Conservation (phyloP, 1,140 invertebrate genomes). For the Planococcus citri region DNA sequence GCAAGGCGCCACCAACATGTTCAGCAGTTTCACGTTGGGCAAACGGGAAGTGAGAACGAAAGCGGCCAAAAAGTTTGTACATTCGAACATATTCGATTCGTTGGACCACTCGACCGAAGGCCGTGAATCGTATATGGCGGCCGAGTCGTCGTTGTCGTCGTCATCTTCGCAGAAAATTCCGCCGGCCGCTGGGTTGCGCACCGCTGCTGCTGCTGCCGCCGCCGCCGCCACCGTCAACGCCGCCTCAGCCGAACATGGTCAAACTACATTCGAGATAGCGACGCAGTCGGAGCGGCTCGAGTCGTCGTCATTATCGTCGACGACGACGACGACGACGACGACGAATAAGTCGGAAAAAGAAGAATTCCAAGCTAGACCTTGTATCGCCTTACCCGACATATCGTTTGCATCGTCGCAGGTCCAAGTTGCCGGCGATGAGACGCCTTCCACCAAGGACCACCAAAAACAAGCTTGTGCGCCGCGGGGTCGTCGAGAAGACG, state of each 20-base stretch:
- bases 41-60: slow-evolving; percentile 3
- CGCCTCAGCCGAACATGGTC: too few relatives aligned
- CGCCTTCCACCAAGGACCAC: too few relatives aligned
- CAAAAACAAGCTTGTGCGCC: too few relatives aligned
- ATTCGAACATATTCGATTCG: slow-evolving; percentile 12
- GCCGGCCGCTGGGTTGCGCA: too few relatives aligned
- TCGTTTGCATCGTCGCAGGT: background rate
- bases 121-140: background rate
- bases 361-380: slow-evolving; percentile 4
- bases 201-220: too few relatives aligned
- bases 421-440: background rate
- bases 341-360: background rate
- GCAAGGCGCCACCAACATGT: background rate
- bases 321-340: background rate
- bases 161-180: too few relatives aligned
- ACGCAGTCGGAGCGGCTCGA: too few relatives aligned
- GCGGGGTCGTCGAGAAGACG: background rate
- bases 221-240: too few relatives aligned
- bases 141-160: too few relatives aligned
- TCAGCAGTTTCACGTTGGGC: background rate
- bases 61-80: slow-evolving; percentile 6
- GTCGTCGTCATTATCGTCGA: background rate
- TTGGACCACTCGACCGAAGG: background rate
- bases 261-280: too few relatives aligned
- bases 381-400: slow-evolving; percentile 8